Evolutionary conservation across 1,140 invertebrate genomes (phyloP), one percentile per base, ranked within the genome.

Genomic region (Drosophila lacertosa): DNA sequence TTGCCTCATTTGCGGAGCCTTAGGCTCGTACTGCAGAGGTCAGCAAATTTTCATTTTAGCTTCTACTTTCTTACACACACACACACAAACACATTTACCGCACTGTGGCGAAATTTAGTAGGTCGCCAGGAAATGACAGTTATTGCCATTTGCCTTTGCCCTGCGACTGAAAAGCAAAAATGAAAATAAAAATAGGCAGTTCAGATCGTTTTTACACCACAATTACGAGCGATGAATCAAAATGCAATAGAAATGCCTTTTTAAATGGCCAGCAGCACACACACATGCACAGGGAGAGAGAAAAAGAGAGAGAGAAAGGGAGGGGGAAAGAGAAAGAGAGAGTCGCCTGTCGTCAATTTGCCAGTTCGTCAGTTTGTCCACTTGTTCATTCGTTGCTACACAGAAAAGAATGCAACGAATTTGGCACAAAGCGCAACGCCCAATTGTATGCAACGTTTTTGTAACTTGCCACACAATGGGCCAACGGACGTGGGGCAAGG

Each of bases 191-290:
- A 29, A 20, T 20, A 45, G 15, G 29, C 26, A 22, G 48, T 32
- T 64, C 35, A 50, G 47, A 58, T 74, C 73, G 81, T 77, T 81
- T 77, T 84, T 80, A 84, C 81, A 77, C 81, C 77, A 81, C 81
- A 86, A 84, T 84, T 86, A 84, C 81, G 77, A 70, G 73, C 81
- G 62, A 86, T 88, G 77, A 86, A 88, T 86, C 82, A 70, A 84
- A 81, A 84, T 84, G 81, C 80, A 81, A 70, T 81, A 68, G 50
- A 74, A 88, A 86, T 81, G 81, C 82, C 58, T 80, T 84, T 84
- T 77, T 77, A 86, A 86, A 77, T 86, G 68, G 51, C 44, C 40
- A 45, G 42, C 42, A 32, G 32, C 33, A 33, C 16, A 35, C 16
- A 35, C 48, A 51, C 16, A 33, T 29, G 33, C 29, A 33, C 13